phyloP scores from a whole-genome alignment of 2,797 vertebrate species.

The Lycodopsis pacificus region DNA sequence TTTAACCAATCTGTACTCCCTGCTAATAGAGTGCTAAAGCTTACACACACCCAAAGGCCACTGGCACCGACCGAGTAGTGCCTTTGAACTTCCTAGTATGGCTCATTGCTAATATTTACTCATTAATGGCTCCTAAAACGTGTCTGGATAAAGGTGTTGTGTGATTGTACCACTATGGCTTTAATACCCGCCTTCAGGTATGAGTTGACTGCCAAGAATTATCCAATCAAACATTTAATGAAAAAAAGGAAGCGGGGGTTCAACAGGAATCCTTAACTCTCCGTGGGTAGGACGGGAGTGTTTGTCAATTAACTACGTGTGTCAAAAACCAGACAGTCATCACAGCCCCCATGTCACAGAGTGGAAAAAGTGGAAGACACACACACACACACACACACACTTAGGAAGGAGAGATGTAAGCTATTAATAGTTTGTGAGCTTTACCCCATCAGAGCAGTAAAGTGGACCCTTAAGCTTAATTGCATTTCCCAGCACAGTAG shows the following conservation, averaged over 20 bases:
- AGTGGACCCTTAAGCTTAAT: constrained; percentile 49
- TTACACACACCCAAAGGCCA: constrained; percentile 27
- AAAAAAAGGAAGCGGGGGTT: constrained; percentile 14
- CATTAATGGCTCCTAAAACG: constrained; percentile 37
- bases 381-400: constrained; percentile 8
- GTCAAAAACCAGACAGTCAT: constrained; percentile 33
- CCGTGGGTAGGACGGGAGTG: neutral
- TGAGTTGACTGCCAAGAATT: constrained; percentile 33
- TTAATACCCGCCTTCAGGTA: constrained; percentile 18
- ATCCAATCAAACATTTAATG: constrained; percentile 54
- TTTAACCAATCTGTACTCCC: constrained; percentile 8
- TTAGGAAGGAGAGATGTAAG: constrained; percentile 33
- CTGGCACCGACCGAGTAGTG: constrained; percentile 26
- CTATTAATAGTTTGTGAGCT: constrained; percentile 69
- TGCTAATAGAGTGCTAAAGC: constrained; percentile 14
- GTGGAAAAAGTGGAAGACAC: constrained; percentile 10
- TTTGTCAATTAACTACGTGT: constrained; percentile 39
- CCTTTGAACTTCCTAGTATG: constrained; percentile 32
- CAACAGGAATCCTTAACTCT: constrained; percentile 25
- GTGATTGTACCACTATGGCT: neutral
- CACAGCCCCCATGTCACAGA: constrained; percentile 16
- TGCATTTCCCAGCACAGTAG: constrained; percentile 54
- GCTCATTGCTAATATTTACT: constrained; percentile 52
- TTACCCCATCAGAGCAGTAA: constrained; percentile 42
- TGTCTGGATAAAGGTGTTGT: constrained; percentile 18